Evolutionary conservation across 2,113 vertebrate genomes (phyloP), one percentile per base, ranked within the genome.

Genomic region (Galbula dea): DNA sequence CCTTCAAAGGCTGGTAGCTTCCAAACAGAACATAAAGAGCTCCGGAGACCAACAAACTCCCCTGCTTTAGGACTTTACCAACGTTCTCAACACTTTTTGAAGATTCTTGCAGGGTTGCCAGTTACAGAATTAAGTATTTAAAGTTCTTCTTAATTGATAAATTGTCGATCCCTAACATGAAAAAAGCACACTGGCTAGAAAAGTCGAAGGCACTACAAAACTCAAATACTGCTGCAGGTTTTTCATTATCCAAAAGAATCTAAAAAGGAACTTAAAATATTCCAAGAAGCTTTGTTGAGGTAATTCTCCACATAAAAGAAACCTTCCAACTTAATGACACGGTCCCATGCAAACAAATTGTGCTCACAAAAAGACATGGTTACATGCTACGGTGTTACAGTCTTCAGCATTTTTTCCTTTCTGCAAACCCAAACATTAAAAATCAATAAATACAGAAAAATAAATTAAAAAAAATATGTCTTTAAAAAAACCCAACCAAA

Each of bases 401-500:
- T 66, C 79, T 93, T 96, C 86, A 95, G 86, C 74, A 74, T 76
- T 94, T 84, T 73, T 76, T 57, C 16, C n/a, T 79, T 95, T 96
- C 90, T 88, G 72, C 89, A 96, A 97, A 96, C 76, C 55, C 95
- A 97, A 97, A 96, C 82, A 95, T 32, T 49, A 69, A 62, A 95
- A 93, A 69, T 94, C 94, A 96, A 91, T n/a, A 95, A 95, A 93
- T 94, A 81, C 51, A 95, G 95, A 95, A 58, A 34, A 77, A 58
- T 95, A 94, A 62, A 95, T 94, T 95, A 92, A 95, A 96, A 96
- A 96, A 91, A 94, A 95, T n/a, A n/a, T n/a, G n/a, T n/a, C n/a
- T 15, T 15, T 15, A 43, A 43, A 11, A 43, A 43, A 43, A 15
- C 41, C 41, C 41, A 10, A 16, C 29, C 29, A 54, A 27, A 54